Evolutionary conservation across 1,140 invertebrate genomes (phyloP).

Genomic region (Musca vetustissima): DNA sequence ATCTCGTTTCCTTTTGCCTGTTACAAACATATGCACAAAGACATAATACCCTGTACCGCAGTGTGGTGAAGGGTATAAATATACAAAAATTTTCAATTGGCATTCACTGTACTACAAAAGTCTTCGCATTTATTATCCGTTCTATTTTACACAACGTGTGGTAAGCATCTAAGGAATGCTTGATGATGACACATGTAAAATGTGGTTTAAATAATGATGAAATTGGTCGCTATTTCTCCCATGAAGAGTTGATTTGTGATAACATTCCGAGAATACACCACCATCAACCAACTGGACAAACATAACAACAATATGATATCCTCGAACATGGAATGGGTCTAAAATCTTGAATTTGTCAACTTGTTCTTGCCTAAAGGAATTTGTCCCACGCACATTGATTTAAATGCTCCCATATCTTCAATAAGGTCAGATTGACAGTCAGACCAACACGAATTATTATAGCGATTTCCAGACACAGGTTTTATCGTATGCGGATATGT

Average conservation of each 20-base stretch:
- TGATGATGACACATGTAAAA: constrained; percentile 48
- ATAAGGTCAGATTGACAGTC: constrained; percentile 9
- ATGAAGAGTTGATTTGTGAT: not conserved
- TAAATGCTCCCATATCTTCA: not conserved
- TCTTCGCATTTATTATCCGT: too few species aligned
- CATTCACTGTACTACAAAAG: too few species aligned
- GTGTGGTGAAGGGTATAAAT: too few species aligned
- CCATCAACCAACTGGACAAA: too few species aligned
- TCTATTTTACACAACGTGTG: too few species aligned
- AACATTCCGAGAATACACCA: not conserved
- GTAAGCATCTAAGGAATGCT: not conserved
- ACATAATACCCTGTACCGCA: too few species aligned
- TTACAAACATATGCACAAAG: too few species aligned
- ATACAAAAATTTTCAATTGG: too few species aligned
- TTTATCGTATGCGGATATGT: too few species aligned
- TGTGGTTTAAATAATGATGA: constrained; percentile 55
- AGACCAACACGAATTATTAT: constrained; percentile 4
- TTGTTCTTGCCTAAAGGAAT: constrained; percentile 33
- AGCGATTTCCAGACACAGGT: too few species aligned
- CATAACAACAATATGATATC: not conserved
- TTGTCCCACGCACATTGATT: not conserved
- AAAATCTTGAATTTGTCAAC: constrained; percentile 44
- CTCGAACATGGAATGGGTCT: not conserved
- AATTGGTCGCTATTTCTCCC: constrained; percentile 43
- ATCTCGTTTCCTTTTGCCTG: too few species aligned